Evolutionary conservation across 2,888 invertebrate species (phyloP).

Genomic region (Ophion obscuratus): DNA sequence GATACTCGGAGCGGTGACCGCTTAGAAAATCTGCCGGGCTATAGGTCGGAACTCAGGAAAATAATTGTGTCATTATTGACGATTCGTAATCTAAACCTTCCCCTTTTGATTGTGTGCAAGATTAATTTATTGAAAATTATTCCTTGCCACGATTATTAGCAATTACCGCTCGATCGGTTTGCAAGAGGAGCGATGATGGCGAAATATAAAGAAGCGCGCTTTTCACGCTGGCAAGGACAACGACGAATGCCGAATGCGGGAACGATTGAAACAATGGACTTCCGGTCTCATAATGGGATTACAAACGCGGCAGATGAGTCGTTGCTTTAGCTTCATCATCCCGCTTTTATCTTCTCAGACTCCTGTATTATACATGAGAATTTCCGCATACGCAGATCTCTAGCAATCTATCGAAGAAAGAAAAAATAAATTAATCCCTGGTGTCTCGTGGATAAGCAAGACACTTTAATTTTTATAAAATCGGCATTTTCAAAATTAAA

Average conservation of each 20-base stretch:
- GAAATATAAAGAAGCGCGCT: constrained; percentile 13
- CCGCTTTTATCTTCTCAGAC: constrained; percentile 14
- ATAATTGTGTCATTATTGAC: neutral
- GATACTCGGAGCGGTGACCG: neutral
- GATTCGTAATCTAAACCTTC: neutral
- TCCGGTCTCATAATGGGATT: constrained; percentile 60
- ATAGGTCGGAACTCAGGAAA: neutral
- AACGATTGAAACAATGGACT: constrained; percentile 61
- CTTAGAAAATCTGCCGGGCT: neutral
- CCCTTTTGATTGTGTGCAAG: neutral
- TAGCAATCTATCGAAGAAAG: neutral
- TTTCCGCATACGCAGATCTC: neutral
- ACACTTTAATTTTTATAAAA: neutral
- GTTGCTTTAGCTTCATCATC: constrained; percentile 33
- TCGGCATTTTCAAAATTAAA: neutral
- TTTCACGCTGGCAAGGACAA: constrained; percentile 44
- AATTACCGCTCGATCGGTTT: constrained; percentile 9
- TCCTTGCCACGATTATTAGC: neutral
- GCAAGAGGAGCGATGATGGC: neutral
- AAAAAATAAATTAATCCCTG: neutral
- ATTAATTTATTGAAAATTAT: neutral
- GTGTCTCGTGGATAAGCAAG: neutral
- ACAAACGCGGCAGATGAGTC: constrained; percentile 48
- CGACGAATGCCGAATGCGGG: constrained; percentile 18
- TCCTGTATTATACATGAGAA: neutral